phyloP scores from a whole-genome alignment of 2,113 vertebrate species.

The Hyperoodon ampullatus region DNA sequence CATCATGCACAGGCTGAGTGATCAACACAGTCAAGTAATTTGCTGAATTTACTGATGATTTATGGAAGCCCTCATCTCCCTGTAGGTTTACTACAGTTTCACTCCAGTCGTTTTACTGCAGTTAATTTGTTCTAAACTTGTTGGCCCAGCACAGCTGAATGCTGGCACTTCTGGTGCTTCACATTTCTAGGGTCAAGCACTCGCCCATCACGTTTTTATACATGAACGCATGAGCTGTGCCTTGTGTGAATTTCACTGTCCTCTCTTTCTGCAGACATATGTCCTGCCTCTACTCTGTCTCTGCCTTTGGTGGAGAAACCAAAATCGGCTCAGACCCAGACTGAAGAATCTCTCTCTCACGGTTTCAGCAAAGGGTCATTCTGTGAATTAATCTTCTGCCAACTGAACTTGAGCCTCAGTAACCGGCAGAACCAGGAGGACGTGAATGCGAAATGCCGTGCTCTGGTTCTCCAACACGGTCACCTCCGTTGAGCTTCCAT shows the following conservation, averaged over 20 bases:
- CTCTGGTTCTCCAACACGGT: neutral
- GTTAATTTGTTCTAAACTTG: neutral
- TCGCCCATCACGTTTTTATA: neutral
- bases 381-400: neutral
- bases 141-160: neutral
- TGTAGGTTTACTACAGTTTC: neutral
- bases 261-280: neutral
- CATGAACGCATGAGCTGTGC: fast-evolving
- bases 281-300: neutral
- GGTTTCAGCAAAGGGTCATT: neutral
- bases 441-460: neutral
- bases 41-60: no score
- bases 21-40: neutral
- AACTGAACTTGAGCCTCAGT: neutral
- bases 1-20: neutral
- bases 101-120: neutral
- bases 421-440: neutral
- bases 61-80: neutral
- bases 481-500: fast-evolving
- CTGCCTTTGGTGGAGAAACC: neutral
- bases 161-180: neutral
- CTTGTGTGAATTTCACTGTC: fast-evolving
- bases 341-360: neutral
- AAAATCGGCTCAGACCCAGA: neutral
- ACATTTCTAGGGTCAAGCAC: neutral